Evolutionary conservation across 1,140 invertebrate genomes (phyloP).

Genomic region (Cylas formicarius): DNA sequence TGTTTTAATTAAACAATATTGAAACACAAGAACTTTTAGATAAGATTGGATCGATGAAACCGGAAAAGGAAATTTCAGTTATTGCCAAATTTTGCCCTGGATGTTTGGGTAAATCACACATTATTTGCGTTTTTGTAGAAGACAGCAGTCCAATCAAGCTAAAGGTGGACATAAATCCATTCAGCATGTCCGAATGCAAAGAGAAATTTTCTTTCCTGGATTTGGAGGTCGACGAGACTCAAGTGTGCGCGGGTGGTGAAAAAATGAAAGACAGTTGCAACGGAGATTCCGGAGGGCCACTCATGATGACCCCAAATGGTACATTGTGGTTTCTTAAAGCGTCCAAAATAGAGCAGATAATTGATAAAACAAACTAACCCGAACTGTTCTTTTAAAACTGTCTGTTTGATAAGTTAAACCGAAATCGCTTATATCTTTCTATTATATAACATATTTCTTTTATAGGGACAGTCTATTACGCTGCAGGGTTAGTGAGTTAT

Average conservation of each 20-base stretch:
- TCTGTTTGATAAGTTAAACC: no score
- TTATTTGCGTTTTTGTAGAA: conserved; percentile 15
- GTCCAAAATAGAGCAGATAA: no score
- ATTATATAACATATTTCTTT: conserved; percentile 6
- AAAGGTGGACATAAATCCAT: conserved; percentile 33
- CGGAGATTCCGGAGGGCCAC: conserved; percentile 55
- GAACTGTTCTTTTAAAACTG: no score
- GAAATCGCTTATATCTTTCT: no score
- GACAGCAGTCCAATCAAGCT: conserved; percentile 37
- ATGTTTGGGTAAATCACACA: conserved; percentile 4
- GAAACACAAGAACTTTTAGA: no score
- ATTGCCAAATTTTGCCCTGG: no score
- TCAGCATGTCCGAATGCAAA: conserved; percentile 25
- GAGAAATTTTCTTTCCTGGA: conserved; percentile 33
- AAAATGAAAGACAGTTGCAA: conserved; percentile 46
- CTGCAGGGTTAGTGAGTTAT: conserved; percentile 54
- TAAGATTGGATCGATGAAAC: no score
- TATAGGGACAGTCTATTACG: conserved; percentile 27
- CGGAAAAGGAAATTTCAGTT: no score
- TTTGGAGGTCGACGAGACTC: conserved; percentile 28
- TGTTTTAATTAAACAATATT: no score
- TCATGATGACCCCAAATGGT: conserved; percentile 42
- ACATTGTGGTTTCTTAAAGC: neutral
- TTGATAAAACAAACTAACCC: no score
- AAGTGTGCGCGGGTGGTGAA: conserved; percentile 47